A percentile compares a stretch with the other conserved stretches of the same genome.
phyloP scores from a whole-genome alignment of 2,113 vertebrate genomes.

The Pardalotus punctatus region DNA sequence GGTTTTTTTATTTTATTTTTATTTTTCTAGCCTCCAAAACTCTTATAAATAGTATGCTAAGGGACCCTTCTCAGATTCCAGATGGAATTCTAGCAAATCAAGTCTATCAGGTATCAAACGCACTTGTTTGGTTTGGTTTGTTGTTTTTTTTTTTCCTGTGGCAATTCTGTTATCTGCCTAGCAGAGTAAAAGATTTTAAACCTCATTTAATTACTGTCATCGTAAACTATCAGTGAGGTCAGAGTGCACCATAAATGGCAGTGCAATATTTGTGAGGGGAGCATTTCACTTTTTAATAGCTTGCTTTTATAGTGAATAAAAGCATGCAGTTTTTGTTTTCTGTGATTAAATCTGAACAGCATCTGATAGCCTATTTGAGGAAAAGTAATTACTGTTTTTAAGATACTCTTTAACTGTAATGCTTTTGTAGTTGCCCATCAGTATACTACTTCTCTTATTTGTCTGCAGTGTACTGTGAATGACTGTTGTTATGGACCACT shows the following conservation, averaged over 20 bases:
- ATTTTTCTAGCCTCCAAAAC: constrained; percentile 85
- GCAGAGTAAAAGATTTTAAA: constrained; percentile 77
- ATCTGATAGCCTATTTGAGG: constrained; percentile 62
- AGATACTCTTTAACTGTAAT: constrained; percentile 60
- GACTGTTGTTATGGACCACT: constrained; percentile 99
- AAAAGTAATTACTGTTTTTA: constrained; percentile 72
- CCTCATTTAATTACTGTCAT: constrained; percentile 84
- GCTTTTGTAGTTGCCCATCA: constrained; percentile 30
- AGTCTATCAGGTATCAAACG: constrained; percentile 90
- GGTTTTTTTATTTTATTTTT: constrained; percentile 38
- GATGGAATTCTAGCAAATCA: constrained; percentile 90
- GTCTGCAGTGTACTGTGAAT: constrained; percentile 95
- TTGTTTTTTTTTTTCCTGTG: background rate
- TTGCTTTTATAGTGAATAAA: constrained; percentile 75
- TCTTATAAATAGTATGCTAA: constrained; percentile 90
- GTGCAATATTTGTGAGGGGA: constrained; percentile 73
- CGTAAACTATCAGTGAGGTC: constrained; percentile 79
- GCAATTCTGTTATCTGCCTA: constrained; percentile 68
- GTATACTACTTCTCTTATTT: constrained; percentile 62
- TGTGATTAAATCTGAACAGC: constrained; percentile 70
- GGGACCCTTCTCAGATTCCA: constrained; percentile 92
- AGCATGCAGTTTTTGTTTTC: constrained; percentile 75
- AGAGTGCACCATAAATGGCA: constrained; percentile 74
- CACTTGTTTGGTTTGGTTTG: constrained; percentile 56
- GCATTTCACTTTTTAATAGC: constrained; percentile 78